Base-by-base conservation (phyloP, 2,888 invertebrate genomes). In the Trachelus iudaicus region DNA sequence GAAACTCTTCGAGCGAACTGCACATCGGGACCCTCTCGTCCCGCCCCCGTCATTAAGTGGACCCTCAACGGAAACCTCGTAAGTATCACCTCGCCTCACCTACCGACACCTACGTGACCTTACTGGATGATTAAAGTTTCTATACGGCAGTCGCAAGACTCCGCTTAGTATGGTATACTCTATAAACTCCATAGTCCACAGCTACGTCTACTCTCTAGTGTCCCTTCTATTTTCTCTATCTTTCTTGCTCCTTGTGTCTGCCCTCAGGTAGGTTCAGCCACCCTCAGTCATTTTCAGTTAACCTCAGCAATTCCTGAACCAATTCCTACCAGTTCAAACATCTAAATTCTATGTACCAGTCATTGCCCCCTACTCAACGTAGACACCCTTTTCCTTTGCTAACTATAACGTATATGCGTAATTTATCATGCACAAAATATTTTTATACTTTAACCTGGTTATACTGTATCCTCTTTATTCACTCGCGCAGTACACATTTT, bases 1-100 rank as follows among this genome's bases (percentile, higher is more conserved):
- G 90, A 90, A 83, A 88, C 85, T 83, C 86, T 91, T 75, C 88
- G 85, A 69, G 91, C 89, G 82, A 90, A 91, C 87, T 91, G 91
- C 87, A 90, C 90, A 79, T 87, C 91, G 77, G 91, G 90, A 78
- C 86, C 85, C 76, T 89, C 91, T 76, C 85, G 87, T 79, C 91
- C 91, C 80, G 89, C 91, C 85, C 86, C 91, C 78, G 86, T 84
- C 84, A 87, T 91, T 87, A 90, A 89, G 83, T 91, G 91, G 90
- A 89, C 87, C 82, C 85, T 91, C 84, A 91, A 91, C 86, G 89
- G 88, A 80, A 83, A 84, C 74, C 83, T 81, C 77, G 91, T 91
- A 86, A 91, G 90, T 91, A 88, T 88, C 82, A 81, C 80, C 80
- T 81, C 79, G 79, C 75, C 40, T 40, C 69, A 69, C 77, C 76